Evolutionary conservation across 2,797 vertebrate genomes (phyloP).

Genomic region (Gallinago nigripennis): DNA sequence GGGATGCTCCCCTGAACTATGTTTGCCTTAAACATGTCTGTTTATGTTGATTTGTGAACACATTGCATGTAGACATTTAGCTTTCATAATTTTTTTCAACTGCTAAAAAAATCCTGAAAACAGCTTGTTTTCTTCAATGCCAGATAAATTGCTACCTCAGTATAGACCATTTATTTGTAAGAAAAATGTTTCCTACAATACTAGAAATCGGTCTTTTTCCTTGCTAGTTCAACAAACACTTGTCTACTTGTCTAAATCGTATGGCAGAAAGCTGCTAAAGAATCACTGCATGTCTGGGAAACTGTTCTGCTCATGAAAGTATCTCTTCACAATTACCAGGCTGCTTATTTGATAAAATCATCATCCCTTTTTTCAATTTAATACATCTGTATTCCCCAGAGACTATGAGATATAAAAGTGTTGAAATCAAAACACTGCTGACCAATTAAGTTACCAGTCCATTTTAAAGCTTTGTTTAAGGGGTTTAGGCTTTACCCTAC

Average conservation of each 20-base stretch:
- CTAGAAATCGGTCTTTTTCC: conserved; percentile 1
- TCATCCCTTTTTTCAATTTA: not conserved
- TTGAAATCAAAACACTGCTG: not conserved
- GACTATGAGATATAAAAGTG: not conserved
- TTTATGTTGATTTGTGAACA: not conserved
- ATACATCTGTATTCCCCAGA: not conserved
- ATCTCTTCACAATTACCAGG: not conserved
- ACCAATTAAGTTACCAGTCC: not conserved
- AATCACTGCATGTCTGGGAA: not conserved
- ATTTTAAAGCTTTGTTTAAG: not conserved
- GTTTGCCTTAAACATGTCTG: not conserved
- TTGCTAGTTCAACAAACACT: not conserved
- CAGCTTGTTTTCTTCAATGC: not conserved
- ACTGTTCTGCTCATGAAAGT: not conserved
- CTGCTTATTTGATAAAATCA: conserved; percentile 35
- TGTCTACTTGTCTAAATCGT: not conserved
- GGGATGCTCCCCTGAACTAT: not conserved
- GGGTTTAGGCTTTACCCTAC: not conserved
- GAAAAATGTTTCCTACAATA: conserved; percentile 8
- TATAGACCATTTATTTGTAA: not conserved
- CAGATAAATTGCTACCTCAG: not conserved
- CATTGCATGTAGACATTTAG: not conserved
- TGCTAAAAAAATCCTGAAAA: not conserved
- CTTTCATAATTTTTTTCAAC: not conserved
- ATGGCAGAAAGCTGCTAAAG: not conserved